A percentile compares a stretch with the other conserved stretches of the same genome.
These are phyloP conservation scores for Ceyx melanurus DNA, from an alignment of 2,113 vertebrate genomes.

Conservation along the genomic window DNA sequence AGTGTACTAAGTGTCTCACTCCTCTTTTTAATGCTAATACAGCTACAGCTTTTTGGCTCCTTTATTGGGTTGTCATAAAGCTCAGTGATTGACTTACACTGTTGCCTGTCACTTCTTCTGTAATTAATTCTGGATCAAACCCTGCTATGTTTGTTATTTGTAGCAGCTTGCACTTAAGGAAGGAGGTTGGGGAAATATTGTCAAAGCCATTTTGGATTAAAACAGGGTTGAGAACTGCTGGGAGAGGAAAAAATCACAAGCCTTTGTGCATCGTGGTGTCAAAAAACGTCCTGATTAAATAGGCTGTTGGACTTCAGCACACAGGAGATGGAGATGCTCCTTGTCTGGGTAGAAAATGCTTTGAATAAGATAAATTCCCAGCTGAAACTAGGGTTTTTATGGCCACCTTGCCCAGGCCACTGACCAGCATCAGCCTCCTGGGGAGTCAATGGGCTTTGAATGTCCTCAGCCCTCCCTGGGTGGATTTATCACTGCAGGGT, in stretches of 20 bases:
- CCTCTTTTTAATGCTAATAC: constrained; percentile 5
- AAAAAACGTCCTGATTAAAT: not conserved
- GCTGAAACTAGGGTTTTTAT: not conserved
- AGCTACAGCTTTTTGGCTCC: not conserved
- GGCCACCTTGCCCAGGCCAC: accelerated
- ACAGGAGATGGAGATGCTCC: not conserved
- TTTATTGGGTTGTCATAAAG: not conserved
- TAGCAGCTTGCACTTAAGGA: not conserved
- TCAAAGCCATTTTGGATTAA: not conserved
- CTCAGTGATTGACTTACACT: not conserved
- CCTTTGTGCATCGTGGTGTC: not conserved
- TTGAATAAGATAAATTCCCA: not conserved
- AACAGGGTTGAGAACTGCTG: not conserved
- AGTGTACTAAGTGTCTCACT: not conserved
- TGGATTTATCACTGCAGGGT: too few species aligned
- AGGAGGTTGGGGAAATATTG: not conserved
- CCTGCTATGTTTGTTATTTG: not conserved
- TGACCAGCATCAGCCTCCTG: accelerated
- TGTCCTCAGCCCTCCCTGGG: not conserved
- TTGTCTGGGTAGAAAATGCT: not conserved
- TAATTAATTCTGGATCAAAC: not conserved
- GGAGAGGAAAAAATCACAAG: not conserved
- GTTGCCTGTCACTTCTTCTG: not conserved
- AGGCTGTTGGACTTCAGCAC: not conserved
- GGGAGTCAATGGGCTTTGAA: not conserved